Percentiles rank a stretch among this genome's conserved stretches.
Conservation (phyloP, 1,140 invertebrate genomes). For the Megalonaias nervosa region DNA sequence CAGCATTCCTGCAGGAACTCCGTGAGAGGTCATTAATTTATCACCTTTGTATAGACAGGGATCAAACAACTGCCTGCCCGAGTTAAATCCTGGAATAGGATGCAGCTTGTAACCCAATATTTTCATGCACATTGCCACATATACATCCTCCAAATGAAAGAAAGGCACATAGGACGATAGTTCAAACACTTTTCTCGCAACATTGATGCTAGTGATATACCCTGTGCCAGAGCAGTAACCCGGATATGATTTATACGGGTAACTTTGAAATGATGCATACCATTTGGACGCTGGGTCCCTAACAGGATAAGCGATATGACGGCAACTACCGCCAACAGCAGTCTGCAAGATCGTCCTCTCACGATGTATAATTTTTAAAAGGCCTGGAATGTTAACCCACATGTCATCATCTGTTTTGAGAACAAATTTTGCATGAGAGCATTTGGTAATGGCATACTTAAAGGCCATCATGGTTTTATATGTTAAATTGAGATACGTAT, state of each 20-base stretch:
- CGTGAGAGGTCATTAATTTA: too few relatives aligned
- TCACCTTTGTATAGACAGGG: too few relatives aligned
- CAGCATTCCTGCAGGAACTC: too few relatives aligned
- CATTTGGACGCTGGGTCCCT: conserved; percentile 4
- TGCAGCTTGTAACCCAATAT: conserved; percentile 5
- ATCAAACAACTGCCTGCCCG: too few relatives aligned
- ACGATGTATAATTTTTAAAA: conserved; percentile 25
- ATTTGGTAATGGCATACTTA: too few relatives aligned
- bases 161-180: conserved; percentile 58
- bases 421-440: conserved; percentile 67
- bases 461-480: too few relatives aligned
- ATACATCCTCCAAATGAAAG: conserved; percentile 71
- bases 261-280: too few relatives aligned
- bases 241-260: too few relatives aligned
- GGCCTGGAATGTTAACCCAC: conserved; percentile 67
- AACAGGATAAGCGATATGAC: conserved; percentile 6
- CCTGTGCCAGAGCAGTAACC: too few relatives aligned
- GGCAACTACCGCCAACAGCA: conserved; percentile 15
- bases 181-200: conserved; percentile 58
- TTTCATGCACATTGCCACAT: conserved; percentile 33
- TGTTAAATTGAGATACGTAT: conserved; percentile 87
- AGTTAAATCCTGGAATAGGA: too few relatives aligned
- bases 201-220: conserved; percentile 64
- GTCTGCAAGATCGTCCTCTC: background rate
- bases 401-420: conserved; percentile 75